phyloP scores from a whole-genome alignment of 2,113 vertebrate species.

The Sorex fumeus region DNA sequence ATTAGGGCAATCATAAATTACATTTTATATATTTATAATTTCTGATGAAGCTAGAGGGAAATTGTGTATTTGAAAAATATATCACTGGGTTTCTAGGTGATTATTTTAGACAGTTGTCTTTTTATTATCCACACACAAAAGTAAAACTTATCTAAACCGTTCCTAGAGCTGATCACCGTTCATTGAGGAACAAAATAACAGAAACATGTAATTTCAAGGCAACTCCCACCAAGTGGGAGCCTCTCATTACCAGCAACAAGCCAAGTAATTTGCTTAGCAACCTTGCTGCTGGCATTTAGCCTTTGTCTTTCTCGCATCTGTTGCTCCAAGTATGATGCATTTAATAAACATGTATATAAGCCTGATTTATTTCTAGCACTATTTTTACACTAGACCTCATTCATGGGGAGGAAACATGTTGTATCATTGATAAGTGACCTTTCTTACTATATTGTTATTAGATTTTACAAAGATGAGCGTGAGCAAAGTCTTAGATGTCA shows the following conservation, averaged over 20 bases:
- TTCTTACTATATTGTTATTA: slow-evolving; percentile 60
- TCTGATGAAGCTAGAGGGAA: slow-evolving; percentile 27
- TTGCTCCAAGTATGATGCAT: slow-evolving; percentile 59
- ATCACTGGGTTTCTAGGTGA: neutral
- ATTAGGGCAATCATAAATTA: slow-evolving; percentile 29
- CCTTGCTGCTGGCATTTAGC: slow-evolving; percentile 55
- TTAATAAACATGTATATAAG: slow-evolving; percentile 76
- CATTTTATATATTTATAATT: slow-evolving; percentile 21
- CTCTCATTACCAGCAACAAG: slow-evolving; percentile 64
- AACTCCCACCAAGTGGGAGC: slow-evolving; percentile 33
- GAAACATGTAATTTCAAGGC: slow-evolving; percentile 70
- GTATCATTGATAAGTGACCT: slow-evolving; percentile 65
- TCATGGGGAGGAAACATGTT: slow-evolving; percentile 68
- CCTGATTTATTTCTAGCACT: slow-evolving; percentile 63
- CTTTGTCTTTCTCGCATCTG: slow-evolving; percentile 77
- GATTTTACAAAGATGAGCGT: slow-evolving; percentile 9
- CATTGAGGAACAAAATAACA: slow-evolving; percentile 67
- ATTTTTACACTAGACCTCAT: slow-evolving; percentile 75
- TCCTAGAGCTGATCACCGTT: slow-evolving; percentile 64
- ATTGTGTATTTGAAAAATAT: slow-evolving; percentile 16
- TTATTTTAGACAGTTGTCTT: slow-evolving; percentile 66
- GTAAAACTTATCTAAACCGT: slow-evolving; percentile 66
- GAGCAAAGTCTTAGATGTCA: neutral
- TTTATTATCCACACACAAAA: slow-evolving; percentile 41
- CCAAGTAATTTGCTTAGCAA: slow-evolving; percentile 62